phyloP scores from a whole-genome alignment of 2,888 invertebrate genomes.

The Meliscaeva auricollis region DNA sequence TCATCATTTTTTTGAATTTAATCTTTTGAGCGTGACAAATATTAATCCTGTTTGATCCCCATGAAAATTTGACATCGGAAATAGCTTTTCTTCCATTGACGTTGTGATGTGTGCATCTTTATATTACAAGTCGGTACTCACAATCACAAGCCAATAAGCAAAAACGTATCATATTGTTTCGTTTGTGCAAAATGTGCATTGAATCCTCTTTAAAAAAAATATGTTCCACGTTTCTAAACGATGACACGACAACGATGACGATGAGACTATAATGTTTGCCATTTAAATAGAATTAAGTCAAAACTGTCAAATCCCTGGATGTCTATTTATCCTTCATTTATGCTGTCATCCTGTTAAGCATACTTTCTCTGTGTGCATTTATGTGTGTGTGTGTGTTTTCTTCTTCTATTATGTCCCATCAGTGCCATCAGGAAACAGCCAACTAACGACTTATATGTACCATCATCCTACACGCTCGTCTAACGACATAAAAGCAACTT shows the following conservation, averaged over 20 bases:
- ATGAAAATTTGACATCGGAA: slow-evolving; percentile 14
- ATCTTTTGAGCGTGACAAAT: slow-evolving; percentile 60
- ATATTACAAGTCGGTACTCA: neutral
- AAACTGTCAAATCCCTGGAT: slow-evolving; percentile 62
- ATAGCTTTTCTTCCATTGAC: neutral
- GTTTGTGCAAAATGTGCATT: slow-evolving; percentile 28
- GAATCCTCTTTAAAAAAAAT: neutral
- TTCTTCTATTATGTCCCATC: neutral
- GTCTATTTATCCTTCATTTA: slow-evolving; percentile 58
- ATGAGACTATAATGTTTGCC: neutral
- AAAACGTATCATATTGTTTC: slow-evolving; percentile 54
- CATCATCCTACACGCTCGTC: neutral
- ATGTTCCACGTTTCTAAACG: neutral
- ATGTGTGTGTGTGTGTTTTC: neutral
- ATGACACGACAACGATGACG: neutral
- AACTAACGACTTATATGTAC: slow-evolving; percentile 2
- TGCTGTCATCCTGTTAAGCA: slow-evolving; percentile 43
- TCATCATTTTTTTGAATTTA: slow-evolving; percentile 3
- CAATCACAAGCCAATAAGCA: neutral
- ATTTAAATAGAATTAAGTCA: slow-evolving; percentile 57
- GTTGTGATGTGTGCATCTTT: neutral
- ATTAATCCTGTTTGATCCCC: slow-evolving; percentile 30
- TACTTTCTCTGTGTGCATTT: no score
- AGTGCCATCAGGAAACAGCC: neutral
- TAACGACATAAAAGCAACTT: slow-evolving; percentile 25